These are phyloP conservation scores for Phylloscopus trochiloides DNA, from an alignment of 2,113 vertebrate species.

Conservation along the genomic window DNA sequence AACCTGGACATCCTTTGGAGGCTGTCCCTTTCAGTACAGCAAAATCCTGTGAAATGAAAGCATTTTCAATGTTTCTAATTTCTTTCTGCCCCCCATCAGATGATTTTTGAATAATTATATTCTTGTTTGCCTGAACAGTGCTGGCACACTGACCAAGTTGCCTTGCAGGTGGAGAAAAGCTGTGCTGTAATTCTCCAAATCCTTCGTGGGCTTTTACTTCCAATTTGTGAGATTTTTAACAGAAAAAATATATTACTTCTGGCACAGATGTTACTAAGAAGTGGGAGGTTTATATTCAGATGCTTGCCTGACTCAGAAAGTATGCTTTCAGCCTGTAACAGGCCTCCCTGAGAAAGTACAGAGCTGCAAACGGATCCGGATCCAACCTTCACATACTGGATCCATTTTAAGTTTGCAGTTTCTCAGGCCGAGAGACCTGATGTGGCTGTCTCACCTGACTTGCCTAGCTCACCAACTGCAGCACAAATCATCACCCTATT, in stretches of 20 bases:
- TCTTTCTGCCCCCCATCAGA: background rate
- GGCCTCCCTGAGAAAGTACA: background rate
- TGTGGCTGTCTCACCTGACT: background rate
- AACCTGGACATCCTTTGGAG: background rate
- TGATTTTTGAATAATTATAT: background rate
- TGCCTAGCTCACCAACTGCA: background rate
- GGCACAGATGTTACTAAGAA: background rate
- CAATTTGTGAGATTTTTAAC: background rate
- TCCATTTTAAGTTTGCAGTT: background rate
- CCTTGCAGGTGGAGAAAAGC: background rate
- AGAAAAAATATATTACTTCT: background rate
- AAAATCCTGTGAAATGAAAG: background rate
- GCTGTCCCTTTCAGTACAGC: background rate
- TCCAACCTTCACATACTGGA: accelerated
- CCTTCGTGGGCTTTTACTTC: background rate
- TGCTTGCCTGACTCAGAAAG: background rate
- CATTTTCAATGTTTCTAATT: background rate
- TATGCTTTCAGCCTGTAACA: background rate
- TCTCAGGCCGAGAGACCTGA: background rate
- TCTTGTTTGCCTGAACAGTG: background rate
- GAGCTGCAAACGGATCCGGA: background rate
- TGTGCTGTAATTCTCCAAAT: background rate
- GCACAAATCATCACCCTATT: background rate
- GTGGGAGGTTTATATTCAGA: background rate
- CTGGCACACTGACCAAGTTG: background rate